These are phyloP conservation scores for Calliopsis andreniformis DNA, from an alignment of 1,140 invertebrate species.

Conservation along the genomic window DNA sequence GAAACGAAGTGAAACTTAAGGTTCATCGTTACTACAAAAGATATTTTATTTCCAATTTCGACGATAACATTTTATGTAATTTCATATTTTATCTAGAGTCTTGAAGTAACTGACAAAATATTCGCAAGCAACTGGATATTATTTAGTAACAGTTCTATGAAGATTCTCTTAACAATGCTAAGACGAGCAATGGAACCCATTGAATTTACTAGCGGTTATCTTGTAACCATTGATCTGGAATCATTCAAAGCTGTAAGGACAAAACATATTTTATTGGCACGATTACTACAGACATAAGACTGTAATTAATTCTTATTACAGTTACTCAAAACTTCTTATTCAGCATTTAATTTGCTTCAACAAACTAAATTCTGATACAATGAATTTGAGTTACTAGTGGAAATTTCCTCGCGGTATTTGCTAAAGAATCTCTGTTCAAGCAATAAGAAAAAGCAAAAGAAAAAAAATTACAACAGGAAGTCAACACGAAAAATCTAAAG, in stretches of 20 bases:
- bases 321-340: conserved; percentile 59
- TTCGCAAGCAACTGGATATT: conserved; percentile 37
- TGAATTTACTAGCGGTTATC: conserved; percentile 35
- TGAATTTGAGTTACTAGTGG: background rate
- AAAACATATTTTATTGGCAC: background rate
- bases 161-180: conserved; percentile 46
- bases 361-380: conserved; percentile 8
- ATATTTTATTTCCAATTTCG: background rate
- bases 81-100: conserved; percentile 11
- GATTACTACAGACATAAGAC: background rate
- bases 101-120: conserved; percentile 18
- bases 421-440: no score
- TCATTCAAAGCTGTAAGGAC: conserved; percentile 41
- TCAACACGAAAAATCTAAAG: no score
- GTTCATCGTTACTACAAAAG: background rate
- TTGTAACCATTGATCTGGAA: conserved; percentile 46
- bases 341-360: conserved; percentile 53
- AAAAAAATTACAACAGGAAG: no score
- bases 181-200: conserved; percentile 36
- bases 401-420: no score
- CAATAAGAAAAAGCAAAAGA: no score
- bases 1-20: conserved; percentile 79
- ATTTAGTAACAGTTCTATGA: background rate
- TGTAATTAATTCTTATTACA: conserved; percentile 17
- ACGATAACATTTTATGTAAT: background rate